Evolutionary conservation across 1,140 invertebrate species (phyloP).

Genomic region (Pogonomyrmex californicus): DNA sequence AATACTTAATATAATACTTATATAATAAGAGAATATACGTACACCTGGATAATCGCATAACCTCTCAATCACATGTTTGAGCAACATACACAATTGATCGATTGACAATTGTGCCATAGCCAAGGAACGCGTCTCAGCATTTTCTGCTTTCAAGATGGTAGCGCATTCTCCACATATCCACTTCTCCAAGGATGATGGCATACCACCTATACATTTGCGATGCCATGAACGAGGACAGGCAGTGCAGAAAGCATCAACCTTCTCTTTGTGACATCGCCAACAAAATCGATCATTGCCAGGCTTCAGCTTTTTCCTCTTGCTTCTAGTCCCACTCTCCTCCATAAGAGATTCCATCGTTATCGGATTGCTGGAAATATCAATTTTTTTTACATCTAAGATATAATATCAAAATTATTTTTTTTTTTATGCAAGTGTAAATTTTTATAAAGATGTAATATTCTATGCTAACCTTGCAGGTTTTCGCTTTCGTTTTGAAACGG

Average conservation of each 20-base stretch:
- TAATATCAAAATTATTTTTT: not conserved
- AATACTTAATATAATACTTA: not conserved
- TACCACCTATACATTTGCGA: conserved; percentile 90
- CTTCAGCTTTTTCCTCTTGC: conserved; percentile 74
- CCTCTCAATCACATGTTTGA: conserved; percentile 91
- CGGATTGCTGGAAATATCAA: conserved; percentile 56
- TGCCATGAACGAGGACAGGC: conserved; percentile 96
- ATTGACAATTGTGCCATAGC: conserved; percentile 91
- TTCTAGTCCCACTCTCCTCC: conserved; percentile 54
- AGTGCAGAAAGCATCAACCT: conserved; percentile 90
- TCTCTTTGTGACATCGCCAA: conserved; percentile 94
- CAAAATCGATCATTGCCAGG: conserved; percentile 92
- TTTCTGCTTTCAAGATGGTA: conserved; percentile 92
- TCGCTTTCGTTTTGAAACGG: conserved; percentile 71
- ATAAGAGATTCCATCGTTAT: not conserved
- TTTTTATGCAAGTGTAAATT: not conserved
- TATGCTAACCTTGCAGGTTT: conserved; percentile 70
- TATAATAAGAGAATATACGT: conserved; percentile 80
- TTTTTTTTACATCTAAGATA: not conserved
- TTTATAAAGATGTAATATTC: not conserved
- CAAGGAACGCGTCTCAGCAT: conserved; percentile 90
- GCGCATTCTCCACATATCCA: conserved; percentile 97
- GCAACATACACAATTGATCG: conserved; percentile 91
- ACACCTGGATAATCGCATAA: conserved; percentile 92
- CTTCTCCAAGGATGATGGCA: conserved; percentile 86